Conservation (phyloP, 2,888 invertebrate species). For the Zhuqinia jingwanae region DNA sequence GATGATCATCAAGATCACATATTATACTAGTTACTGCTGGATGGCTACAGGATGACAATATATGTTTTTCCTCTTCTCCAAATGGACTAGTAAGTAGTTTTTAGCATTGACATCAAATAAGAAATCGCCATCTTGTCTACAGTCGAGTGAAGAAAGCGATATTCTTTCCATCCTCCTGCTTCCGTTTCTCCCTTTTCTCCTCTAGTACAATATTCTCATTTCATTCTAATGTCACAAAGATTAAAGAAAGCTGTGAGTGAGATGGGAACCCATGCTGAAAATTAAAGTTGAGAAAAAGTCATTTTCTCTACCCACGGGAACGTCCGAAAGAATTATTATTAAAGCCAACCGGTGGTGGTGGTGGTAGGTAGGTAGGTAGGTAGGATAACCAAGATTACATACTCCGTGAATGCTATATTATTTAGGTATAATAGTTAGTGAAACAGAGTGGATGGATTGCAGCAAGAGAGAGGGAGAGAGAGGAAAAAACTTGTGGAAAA, state of each 20-base stretch:
- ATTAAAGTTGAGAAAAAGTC: conserved; percentile 71
- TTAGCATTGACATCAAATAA: conserved; percentile 57
- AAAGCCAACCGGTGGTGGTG: conserved; percentile 45
- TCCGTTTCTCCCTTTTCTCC: background rate
- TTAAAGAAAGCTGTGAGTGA: conserved; percentile 65
- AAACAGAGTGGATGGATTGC: conserved; percentile 12
- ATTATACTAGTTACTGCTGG: conserved; percentile 34
- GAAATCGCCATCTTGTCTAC: conserved; percentile 29
- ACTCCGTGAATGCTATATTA: background rate
- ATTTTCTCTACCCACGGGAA: conserved; percentile 71
- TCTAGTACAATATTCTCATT: conserved; percentile 48
- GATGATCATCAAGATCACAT: conserved; percentile 10
- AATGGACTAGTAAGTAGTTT: background rate
- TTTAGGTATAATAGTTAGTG: conserved; percentile 3
- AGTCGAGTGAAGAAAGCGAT: conserved; percentile 27
- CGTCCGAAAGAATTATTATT: conserved; percentile 62
- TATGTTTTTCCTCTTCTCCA: too few relatives aligned
- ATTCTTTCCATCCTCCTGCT: background rate
- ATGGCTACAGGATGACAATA: conserved; percentile 41
- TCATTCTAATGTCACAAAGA: conserved; percentile 66
- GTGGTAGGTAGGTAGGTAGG: too few relatives aligned
- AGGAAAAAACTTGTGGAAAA: too few relatives aligned
- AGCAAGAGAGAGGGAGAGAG: conserved; percentile 16
- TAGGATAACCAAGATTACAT: background rate
- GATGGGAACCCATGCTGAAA: conserved; percentile 72